phyloP scores from a whole-genome alignment of 2,797 vertebrate species.

The Crocodylus rhombifer region DNA sequence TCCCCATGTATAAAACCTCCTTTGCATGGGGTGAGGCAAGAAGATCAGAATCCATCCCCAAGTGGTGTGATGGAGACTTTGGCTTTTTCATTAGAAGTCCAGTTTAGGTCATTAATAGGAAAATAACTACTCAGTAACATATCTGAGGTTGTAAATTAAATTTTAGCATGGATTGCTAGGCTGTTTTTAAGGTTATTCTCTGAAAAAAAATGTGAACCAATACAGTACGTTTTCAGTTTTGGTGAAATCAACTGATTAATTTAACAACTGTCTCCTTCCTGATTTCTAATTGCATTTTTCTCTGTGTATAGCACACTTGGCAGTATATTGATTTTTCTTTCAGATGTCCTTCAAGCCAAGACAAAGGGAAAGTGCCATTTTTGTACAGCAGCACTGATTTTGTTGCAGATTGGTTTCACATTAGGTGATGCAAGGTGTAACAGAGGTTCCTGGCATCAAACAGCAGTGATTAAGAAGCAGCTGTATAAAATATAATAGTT shows the following conservation, averaged over 20 bases:
- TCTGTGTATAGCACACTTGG: background rate
- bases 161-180: background rate
- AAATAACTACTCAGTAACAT: background rate
- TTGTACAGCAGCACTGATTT: background rate
- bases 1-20: background rate
- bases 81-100: background rate
- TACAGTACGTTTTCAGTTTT: background rate
- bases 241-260: background rate
- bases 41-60: background rate
- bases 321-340: background rate
- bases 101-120: conserved; percentile 1
- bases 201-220: background rate
- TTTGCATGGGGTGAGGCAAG: background rate
- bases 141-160: background rate
- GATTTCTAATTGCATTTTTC: background rate
- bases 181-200: background rate
- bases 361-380: background rate
- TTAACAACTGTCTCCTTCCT: background rate
- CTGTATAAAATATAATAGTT: background rate
- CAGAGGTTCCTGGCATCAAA: background rate
- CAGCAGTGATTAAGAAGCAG: background rate
- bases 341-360: background rate
- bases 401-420: background rate
- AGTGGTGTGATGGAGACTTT: background rate
- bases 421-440: background rate